These are phyloP conservation scores for Tetraneura akinire DNA, from an alignment of 1,140 invertebrate species.

Conservation along the genomic window DNA sequence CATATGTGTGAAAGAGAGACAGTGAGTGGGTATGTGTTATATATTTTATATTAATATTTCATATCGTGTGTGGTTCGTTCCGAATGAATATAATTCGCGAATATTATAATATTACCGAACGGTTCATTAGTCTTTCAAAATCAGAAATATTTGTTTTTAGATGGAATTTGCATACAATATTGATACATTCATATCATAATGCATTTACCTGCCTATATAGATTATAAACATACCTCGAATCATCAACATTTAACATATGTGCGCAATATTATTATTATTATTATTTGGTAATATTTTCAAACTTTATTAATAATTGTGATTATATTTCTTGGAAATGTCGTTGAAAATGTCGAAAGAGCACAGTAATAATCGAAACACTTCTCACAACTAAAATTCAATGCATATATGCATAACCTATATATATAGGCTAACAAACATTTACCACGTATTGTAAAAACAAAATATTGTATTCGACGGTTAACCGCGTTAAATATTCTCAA, in stretches of 20 bases:
- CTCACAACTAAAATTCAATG: neutral
- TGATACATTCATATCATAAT: neutral
- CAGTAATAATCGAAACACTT: neutral
- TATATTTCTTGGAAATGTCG: neutral
- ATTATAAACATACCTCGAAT: no score
- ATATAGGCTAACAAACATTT: neutral
- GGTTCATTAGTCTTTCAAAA: slow-evolving; percentile 29
- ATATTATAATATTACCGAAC: neutral
- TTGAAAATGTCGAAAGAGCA: neutral
- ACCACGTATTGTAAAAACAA: no score
- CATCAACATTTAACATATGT: no score
- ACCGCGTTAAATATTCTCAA: no score
- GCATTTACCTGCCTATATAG: neutral
- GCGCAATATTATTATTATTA: no score
- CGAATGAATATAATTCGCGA: neutral
- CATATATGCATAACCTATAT: no score
- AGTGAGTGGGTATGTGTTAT: no score
- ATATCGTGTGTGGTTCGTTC: no score
- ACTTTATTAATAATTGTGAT: neutral
- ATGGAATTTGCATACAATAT: neutral
- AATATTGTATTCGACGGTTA: neutral
- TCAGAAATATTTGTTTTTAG: neutral
- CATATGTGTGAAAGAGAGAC: neutral
- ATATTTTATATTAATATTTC: slow-evolving; percentile 1
- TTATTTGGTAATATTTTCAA: no score